Evolutionary conservation across 2,113 vertebrate genomes (phyloP).

Genomic region (Corythoichthys haematopterus): DNA sequence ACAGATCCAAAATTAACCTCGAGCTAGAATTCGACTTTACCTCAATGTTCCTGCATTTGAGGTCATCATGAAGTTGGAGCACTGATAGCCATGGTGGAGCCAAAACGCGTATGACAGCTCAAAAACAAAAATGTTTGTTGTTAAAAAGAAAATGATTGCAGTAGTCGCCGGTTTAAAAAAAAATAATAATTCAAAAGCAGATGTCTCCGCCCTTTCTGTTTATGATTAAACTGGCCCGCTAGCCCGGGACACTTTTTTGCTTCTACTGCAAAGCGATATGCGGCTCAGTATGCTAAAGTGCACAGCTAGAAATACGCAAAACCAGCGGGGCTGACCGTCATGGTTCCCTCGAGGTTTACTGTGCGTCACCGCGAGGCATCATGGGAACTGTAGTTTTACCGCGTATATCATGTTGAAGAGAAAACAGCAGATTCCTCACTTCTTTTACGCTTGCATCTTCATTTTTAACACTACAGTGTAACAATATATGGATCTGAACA

Average conservation of each 20-base stretch:
- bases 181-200: background rate
- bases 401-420: no score
- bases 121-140: background rate
- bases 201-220: background rate
- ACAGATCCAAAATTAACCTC: background rate
- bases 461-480: background rate
- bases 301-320: conserved; percentile 22
- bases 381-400: conserved; percentile 60
- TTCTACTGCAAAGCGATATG: background rate
- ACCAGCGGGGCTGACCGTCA: conserved; percentile 42
- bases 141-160: background rate
- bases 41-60: background rate
- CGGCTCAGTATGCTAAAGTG: conserved; percentile 11
- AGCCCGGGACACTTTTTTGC: background rate
- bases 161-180: background rate
- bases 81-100: background rate
- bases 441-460: background rate
- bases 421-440: background rate
- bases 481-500: background rate
- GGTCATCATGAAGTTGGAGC: background rate
- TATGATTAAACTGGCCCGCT: no score
- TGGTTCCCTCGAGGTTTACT: conserved; percentile 33
- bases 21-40: background rate
- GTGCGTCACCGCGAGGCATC: conserved; percentile 33
- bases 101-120: background rate